Evolutionary conservation across 2,797 vertebrate species (phyloP).

Genomic region (Chelon auratus): DNA sequence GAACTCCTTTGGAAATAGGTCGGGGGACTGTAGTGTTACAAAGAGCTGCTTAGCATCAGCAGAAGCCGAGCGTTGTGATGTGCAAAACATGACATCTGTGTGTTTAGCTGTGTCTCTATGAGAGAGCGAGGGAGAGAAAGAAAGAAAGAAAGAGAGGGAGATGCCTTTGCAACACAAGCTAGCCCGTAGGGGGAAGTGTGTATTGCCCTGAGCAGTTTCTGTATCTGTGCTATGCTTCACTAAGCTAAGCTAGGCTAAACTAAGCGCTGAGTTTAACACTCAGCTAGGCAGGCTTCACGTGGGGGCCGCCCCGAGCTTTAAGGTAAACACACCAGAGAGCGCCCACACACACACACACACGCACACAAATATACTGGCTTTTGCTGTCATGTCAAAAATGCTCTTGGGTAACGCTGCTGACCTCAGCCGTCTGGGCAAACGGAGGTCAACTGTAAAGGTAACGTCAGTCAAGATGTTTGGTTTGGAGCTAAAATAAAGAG

Average conservation of each 20-base stretch:
- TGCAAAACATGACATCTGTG: conserved; percentile 50
- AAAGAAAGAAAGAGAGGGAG: not conserved
- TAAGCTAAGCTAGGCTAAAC: conserved; percentile 33
- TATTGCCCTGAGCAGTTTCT: conserved; percentile 45
- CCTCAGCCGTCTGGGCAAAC: conserved; percentile 22
- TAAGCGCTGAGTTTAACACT: conserved; percentile 36
- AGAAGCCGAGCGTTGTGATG: conserved; percentile 40
- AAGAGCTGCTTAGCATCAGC: conserved; percentile 54
- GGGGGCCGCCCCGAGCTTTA: conserved; percentile 18
- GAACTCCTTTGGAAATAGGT: conserved; percentile 65
- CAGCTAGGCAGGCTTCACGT: conserved; percentile 5
- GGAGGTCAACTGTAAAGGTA: conserved; percentile 31
- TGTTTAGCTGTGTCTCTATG: conserved; percentile 34
- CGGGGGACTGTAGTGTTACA: conserved; percentile 41
- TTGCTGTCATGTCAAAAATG: conserved; percentile 31
- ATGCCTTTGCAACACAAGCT: conserved; percentile 25
- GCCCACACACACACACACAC: not conserved
- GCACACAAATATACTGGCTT: not conserved
- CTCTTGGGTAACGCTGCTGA: conserved; percentile 19
- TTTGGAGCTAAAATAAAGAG: not conserved
- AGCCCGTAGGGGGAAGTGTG: conserved; percentile 24
- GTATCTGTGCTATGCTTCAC: conserved; percentile 35
- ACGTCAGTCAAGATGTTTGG: conserved; percentile 17
- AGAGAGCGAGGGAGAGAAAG: not conserved
- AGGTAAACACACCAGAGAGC: conserved; percentile 13